Base-by-base conservation (phyloP, 2,888 invertebrate species). In the Pollenia amentaria region DNA sequence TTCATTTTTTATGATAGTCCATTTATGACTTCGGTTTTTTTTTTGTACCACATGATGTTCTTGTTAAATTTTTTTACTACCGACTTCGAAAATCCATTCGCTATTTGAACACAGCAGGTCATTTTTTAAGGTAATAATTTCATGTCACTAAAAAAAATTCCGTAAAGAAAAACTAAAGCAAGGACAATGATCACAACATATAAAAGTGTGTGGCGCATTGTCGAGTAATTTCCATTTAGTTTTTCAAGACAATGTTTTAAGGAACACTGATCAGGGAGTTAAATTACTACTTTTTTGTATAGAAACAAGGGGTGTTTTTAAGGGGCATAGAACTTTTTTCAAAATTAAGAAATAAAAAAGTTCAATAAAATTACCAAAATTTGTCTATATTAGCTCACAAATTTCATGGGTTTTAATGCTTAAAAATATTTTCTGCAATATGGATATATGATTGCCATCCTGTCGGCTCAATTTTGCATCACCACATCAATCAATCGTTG, bases 31-130 rank as follows among this genome's bases (percentile, higher is more conserved):
- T 60, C 62, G 55, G 10, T 46, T 78, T 69, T 38, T n/a, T 51
- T 84, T 84, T 73, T 67, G 73, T 78, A 73, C 72, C 84, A 60
- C 78, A 73, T 60, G 38, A 29, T 46, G 64, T 60, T 67, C 40
- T 60, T 57, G 44, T 38, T 2, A 18, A 7, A 29, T 42, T 72
- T 48, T 46, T 64, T 72, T 42, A 21, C 10, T 48, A 29, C 29
- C 4, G 4, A 29, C 1, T 29, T 29, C 29, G 29, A 6, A 29
- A 29, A 29, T n/a, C 44, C 14, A 10, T 18, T 9, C 1, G 10
- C 0, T 3, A n/a, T n/a, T 2, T 9, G 46, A 60, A 3, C 16
- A 67, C 79, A 80, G 57, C 73, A 80, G 72, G 64, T 64, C 44
- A 51, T 51, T 60, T 64, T 80, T 72, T 60, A n/a, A 79, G 40